Conservation (phyloP, 2,113 vertebrate genomes). For the Indri indri region DNA sequence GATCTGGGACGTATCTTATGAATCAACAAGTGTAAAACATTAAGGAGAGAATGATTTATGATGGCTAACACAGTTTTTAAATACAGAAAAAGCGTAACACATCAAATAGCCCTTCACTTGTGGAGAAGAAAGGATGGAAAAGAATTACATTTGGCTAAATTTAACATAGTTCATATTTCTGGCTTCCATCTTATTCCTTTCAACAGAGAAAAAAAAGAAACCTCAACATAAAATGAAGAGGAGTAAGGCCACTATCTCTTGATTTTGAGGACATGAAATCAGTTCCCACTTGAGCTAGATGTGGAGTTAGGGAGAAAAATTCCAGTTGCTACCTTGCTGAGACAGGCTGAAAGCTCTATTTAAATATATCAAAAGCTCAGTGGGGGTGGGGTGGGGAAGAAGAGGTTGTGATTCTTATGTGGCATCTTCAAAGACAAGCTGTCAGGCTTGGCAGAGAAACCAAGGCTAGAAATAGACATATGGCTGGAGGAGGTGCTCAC, state of each 20-base stretch:
- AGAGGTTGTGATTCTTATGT: background rate
- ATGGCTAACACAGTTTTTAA: background rate
- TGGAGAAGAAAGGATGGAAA: background rate
- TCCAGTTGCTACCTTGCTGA: background rate
- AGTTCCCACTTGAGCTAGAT: background rate
- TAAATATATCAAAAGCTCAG: background rate
- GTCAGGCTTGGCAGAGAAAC: background rate
- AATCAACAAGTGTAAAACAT: background rate
- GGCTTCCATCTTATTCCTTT: background rate
- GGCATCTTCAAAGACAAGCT: background rate
- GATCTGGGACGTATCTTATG: background rate
- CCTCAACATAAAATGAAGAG: background rate
- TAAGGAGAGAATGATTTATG: background rate
- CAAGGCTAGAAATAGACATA: background rate
- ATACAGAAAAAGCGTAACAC: background rate
- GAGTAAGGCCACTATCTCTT: background rate
- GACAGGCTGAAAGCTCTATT: background rate
- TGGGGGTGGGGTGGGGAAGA: accelerated
- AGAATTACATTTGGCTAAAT: background rate
- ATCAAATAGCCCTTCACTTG: accelerated
- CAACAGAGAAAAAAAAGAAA: background rate
- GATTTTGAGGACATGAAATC: background rate
- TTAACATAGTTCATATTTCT: background rate
- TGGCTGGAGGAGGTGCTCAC: background rate
- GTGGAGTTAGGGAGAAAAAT: background rate